Evolutionary conservation across 2,888 invertebrate species (phyloP).

Genomic region (Cryptus viduatorius): DNA sequence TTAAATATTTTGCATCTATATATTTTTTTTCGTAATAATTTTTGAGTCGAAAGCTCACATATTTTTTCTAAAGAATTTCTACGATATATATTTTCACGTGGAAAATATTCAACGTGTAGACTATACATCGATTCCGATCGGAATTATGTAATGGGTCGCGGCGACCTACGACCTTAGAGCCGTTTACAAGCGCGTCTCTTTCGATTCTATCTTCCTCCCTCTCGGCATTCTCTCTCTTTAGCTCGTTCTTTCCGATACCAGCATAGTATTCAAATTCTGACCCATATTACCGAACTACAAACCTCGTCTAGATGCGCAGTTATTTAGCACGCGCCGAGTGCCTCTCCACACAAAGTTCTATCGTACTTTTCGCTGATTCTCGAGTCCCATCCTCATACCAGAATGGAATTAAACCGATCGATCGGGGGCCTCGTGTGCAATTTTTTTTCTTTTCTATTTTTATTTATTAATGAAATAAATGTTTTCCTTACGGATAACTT

Average conservation of each 20-base stretch:
- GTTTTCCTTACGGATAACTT: conserved; percentile 79
- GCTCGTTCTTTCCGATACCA: conserved; percentile 24
- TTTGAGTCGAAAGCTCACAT: not conserved
- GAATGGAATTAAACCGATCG: conserved; percentile 47
- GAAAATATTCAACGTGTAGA: conserved; percentile 36
- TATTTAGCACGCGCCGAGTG: conserved; percentile 48
- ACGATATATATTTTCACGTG: not conserved
- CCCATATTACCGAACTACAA: conserved; percentile 64
- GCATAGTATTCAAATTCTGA: conserved; percentile 70
- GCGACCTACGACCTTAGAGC: conserved; percentile 56
- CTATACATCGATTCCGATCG: conserved; percentile 50
- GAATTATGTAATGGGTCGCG: conserved; percentile 56
- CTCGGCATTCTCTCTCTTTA: conserved; percentile 13
- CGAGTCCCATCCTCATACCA: conserved; percentile 35
- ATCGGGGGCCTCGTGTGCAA: conserved; percentile 17
- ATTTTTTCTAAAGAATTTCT: not conserved
- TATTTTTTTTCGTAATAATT: not conserved
- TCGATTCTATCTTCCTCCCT: conserved; percentile 5
- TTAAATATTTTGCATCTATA: not conserved
- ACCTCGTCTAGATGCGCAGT: conserved; percentile 56
- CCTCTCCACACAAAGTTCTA: conserved; percentile 32
- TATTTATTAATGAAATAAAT: not conserved
- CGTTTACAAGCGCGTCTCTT: conserved; percentile 51
- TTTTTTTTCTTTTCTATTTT: not conserved
- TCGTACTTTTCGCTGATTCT: conserved; percentile 10